Base-by-base conservation (phyloP, 2,888 invertebrate species). In the Allolobophora icterica region DNA sequence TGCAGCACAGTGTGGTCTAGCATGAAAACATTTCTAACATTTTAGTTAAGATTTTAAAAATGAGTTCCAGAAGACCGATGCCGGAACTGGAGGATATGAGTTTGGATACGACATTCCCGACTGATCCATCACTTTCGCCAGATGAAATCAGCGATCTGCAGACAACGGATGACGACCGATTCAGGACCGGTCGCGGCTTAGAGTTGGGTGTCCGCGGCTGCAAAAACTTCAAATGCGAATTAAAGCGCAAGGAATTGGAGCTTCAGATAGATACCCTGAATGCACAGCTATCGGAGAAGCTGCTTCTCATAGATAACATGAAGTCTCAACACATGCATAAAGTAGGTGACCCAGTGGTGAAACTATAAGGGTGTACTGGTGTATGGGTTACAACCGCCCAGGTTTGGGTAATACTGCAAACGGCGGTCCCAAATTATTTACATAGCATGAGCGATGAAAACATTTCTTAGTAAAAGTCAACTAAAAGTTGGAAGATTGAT, bases 271-370 rank as follows among this genome's bases (percentile, higher is more conserved):
- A 87, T 17, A 35, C 34, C 21, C 92, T 95, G 19, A 95, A 95
- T 92, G 95, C 95, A 90, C 95, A 95, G 92, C 92, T 95, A 42
- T 95, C 95, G 11, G 95, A 95, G 91, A 95, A 95, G 92, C 94
- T 94, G 91, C 92, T 95, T 90, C 93, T 94, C 34, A 92, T 95
- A 42, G 95, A 95, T 91, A 95, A 95, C 92, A 92, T 95, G 93
- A 95, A 95, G 93, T 94, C 94, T 5, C 95, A 95, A 90, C 93
- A 94, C 91, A 92, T 95, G 91, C 94, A 94, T 84, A 94, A 93
- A 92, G 93, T 94, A n/a, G n/a, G 71, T 71, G 71, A 71, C 11
- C 71, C 71, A n/a, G n/a, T 52, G 52, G 52, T 52, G 24, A 52
- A 52, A 24, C 24, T 24, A 5, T 52, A 24, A 24, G 21, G 42